These are phyloP conservation scores for Merluccius polli DNA, from an alignment of 2,797 vertebrate genomes.

Conservation along the genomic window DNA sequence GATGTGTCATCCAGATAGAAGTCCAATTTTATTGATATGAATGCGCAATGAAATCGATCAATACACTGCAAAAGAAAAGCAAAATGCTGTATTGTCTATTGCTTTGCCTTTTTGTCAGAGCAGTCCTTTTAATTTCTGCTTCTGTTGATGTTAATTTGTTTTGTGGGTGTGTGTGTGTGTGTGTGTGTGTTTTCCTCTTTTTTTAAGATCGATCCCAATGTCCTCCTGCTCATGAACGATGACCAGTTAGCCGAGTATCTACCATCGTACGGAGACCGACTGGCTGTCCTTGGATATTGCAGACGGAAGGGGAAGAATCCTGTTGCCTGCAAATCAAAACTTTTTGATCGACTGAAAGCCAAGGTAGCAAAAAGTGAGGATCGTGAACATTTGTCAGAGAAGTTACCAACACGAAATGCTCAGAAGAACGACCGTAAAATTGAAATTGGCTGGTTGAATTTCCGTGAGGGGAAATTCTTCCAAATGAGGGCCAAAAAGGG, in stretches of 20 bases:
- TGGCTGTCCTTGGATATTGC: conserved; percentile 32
- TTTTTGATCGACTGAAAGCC: background rate
- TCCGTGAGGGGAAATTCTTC: background rate
- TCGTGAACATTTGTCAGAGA: background rate
- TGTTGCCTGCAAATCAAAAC: background rate
- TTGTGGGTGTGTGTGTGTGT: too few species aligned
- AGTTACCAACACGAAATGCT: background rate
- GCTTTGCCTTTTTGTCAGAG: too few species aligned
- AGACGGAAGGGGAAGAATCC: conserved; percentile 14
- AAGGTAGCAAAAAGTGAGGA: background rate
- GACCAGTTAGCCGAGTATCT: conserved; percentile 27
- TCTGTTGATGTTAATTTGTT: too few species aligned
- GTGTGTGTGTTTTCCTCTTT: too few species aligned
- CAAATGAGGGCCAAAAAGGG: background rate
- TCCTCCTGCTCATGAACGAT: conserved; percentile 27
- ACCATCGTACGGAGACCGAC: conserved; percentile 23
- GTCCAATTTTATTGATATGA: too few species aligned
- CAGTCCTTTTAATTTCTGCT: too few species aligned
- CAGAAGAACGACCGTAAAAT: background rate
- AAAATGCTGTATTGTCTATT: too few species aligned
- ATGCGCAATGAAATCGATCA: too few species aligned
- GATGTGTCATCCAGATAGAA: too few species aligned
- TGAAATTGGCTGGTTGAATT: background rate
- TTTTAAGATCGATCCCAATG: conserved; percentile 17
- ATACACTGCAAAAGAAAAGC: too few species aligned